Conservation (phyloP, 1,140 invertebrate genomes). For the Araneus ventricosus region DNA sequence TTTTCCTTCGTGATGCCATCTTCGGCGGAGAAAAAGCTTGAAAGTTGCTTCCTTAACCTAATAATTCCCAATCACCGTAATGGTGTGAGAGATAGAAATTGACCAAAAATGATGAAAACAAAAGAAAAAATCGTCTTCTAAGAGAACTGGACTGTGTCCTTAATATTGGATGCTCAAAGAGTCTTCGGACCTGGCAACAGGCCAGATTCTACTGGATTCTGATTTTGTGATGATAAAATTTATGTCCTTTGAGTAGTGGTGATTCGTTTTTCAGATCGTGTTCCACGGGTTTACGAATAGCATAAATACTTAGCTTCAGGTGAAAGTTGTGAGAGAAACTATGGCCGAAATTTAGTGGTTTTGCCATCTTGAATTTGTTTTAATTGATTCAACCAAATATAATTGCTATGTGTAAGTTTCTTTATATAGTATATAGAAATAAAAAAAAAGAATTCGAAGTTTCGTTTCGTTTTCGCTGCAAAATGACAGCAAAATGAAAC, state of each 20-base stretch:
- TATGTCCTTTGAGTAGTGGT: background rate
- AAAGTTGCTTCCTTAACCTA: too few relatives aligned
- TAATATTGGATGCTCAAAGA: constrained; percentile 25
- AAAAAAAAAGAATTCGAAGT: too few relatives aligned
- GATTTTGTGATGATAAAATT: background rate
- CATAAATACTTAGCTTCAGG: background rate
- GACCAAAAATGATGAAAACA: background rate
- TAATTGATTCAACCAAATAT: too few relatives aligned
- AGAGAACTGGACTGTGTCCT: background rate
- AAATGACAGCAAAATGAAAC: too few relatives aligned
- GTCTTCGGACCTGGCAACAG: background rate
- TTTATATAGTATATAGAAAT: too few relatives aligned
- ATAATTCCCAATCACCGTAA: background rate
- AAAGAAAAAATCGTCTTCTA: background rate
- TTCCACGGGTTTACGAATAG: background rate
- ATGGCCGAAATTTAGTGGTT: too few relatives aligned
- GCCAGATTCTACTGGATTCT: background rate
- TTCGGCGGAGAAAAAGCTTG: too few relatives aligned
- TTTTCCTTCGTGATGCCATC: too few relatives aligned
- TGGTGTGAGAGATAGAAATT: background rate
- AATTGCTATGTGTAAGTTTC: too few relatives aligned
- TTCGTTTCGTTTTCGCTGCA: too few relatives aligned
- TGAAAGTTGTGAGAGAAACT: too few relatives aligned
- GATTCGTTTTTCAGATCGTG: background rate
- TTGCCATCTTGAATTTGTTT: too few relatives aligned